Percentiles rank a stretch among this genome's conserved stretches.
These are phyloP conservation scores for Habrosyne pyritoides DNA, from an alignment of 2,888 invertebrate species.

Conservation along the genomic window DNA sequence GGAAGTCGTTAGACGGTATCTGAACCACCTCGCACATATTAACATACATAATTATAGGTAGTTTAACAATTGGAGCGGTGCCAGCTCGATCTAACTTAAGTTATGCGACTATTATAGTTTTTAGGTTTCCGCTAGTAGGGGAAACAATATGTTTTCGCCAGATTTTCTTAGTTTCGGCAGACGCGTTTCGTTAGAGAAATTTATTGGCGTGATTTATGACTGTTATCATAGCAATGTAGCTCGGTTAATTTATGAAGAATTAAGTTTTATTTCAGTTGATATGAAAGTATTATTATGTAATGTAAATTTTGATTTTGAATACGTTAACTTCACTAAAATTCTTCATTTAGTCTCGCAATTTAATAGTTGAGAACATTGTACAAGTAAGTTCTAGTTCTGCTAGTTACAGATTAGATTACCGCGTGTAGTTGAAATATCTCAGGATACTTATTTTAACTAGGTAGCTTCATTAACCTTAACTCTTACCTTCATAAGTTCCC, in stretches of 20 bases:
- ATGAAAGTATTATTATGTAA: not conserved
- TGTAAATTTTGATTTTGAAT: not conserved
- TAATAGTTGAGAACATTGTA: too few relatives aligned
- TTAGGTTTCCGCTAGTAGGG: constrained; percentile 66
- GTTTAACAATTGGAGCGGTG: constrained; percentile 75
- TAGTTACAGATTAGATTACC: too few relatives aligned
- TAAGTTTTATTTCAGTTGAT: not conserved
- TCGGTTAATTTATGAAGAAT: constrained; percentile 3
- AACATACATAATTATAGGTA: constrained; percentile 82
- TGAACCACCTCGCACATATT: constrained; percentile 78
- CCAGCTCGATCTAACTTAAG: constrained; percentile 70
- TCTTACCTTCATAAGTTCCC: too few relatives aligned
- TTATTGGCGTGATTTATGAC: constrained; percentile 50
- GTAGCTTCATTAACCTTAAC: too few relatives aligned
- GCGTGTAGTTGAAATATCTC: too few relatives aligned
- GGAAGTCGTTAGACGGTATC: constrained; percentile 83
- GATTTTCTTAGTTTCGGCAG: constrained; percentile 50
- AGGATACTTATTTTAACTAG: too few relatives aligned
- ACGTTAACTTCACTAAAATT: not conserved
- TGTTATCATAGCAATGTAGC: constrained; percentile 30
- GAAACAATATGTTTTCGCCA: constrained; percentile 64
- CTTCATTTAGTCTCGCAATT: too few relatives aligned
- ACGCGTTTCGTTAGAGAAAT: constrained; percentile 49
- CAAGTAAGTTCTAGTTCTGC: too few relatives aligned
- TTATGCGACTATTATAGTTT: constrained; percentile 72